These are phyloP conservation scores for Aphelenchoides besseyi DNA, from an alignment of 1,140 invertebrate genomes.

Conservation along the genomic window DNA sequence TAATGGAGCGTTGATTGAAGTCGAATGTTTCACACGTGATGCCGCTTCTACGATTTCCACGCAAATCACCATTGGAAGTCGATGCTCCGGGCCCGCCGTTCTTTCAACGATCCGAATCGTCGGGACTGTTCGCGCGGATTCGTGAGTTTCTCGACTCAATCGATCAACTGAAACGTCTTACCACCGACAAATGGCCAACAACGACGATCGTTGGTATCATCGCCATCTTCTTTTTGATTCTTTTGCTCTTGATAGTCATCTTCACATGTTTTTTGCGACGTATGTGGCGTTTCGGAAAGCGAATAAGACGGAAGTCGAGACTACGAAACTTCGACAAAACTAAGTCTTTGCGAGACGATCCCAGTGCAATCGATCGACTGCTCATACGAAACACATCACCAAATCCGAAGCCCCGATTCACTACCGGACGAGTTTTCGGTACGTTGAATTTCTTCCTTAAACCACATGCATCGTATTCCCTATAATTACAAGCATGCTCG, in stretches of 20 bases:
- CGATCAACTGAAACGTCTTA: background rate
- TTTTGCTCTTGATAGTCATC: background rate
- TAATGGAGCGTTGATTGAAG: too few species aligned
- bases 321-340: background rate
- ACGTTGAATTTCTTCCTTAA: too few species aligned
- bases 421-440: too few species aligned
- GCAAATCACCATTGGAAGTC: background rate
- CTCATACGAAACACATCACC: too few species aligned
- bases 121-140: background rate
- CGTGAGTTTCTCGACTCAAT: background rate
- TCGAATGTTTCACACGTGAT: too few species aligned
- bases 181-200: background rate
- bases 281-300: background rate
- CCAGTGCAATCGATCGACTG: background rate
- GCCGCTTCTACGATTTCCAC: background rate
- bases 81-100: background rate
- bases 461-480: too few species aligned
- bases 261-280: background rate
- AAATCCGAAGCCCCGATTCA: too few species aligned
- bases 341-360: background rate
- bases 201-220: background rate
- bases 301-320: background rate
- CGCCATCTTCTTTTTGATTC: background rate
- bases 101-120: too few species aligned
- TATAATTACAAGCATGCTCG: too few species aligned